Conservation (phyloP, 2,113 vertebrate species). For the Rissa tridactyla region DNA sequence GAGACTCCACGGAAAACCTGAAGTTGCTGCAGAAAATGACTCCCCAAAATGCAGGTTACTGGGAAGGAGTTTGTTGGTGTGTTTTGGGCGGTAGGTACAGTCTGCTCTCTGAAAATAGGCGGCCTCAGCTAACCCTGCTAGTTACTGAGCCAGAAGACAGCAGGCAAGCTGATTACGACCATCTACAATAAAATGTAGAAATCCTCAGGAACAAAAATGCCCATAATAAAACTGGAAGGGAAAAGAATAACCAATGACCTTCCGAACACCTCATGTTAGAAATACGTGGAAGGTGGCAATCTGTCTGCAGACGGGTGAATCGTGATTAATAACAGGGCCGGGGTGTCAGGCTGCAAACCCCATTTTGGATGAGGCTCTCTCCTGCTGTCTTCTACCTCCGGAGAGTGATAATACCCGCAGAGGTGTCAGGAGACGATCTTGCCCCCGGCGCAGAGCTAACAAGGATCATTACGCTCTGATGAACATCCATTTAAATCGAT, state of each 20-base stretch:
- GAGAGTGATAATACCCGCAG: background rate
- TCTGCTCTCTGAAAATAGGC: background rate
- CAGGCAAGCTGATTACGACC: background rate
- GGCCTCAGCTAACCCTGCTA: background rate
- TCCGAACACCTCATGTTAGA: background rate
- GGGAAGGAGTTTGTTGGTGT: background rate
- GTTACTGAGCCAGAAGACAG: background rate
- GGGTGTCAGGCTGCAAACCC: background rate
- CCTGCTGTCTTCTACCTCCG: background rate
- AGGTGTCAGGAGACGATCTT: background rate
- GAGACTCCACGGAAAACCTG: background rate
- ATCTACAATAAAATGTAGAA: background rate
- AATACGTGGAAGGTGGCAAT: background rate
- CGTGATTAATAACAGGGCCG: background rate
- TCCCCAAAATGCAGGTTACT: background rate
- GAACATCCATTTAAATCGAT: constrained; percentile 45
- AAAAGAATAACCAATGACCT: background rate
- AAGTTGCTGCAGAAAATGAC: background rate
- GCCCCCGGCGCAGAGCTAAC: background rate
- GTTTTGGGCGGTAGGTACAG: background rate
- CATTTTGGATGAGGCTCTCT: background rate
- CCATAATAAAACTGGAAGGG: background rate
- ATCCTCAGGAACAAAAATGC: background rate
- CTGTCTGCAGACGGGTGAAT: background rate
- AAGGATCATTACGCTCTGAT: constrained; percentile 53